Base-by-base conservation (phyloP, 2,113 vertebrate species). In the Grus americana region DNA sequence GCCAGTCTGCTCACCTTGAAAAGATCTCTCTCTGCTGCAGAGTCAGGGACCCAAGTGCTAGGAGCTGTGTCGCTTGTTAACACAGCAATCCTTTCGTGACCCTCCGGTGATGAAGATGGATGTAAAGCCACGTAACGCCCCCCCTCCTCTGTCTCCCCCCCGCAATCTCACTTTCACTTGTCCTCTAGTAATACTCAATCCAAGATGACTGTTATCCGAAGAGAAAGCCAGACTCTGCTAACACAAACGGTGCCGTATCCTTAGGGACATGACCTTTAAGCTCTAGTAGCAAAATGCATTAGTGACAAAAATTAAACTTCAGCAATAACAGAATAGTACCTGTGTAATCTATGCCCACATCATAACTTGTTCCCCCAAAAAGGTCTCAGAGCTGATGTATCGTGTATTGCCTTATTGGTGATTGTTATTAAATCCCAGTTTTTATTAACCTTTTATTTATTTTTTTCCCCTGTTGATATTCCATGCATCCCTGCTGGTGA, bases 1-100 rank as follows among this genome's bases (percentile, higher is more conserved):
- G 67, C 57, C 63, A 66, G 52, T 32, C 46, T 62, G 57, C 89
- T 97, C 94, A 95, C 95, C 97, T 97, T 97, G 96, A 90, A 94
- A 95, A 95, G 81, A 52, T 86, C 50, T 49, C 52, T 68, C 80
- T 62, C 36, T 71, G 73, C 81, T 46, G 52, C 86, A 75, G 83
- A 14, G 0, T 29, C 61, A 67, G 79, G 88, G 92, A 90, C 91
- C 71, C 0, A 2, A 59, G 57, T 34, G 68, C 92, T 62, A 6
- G 44, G 80, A 93, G 84, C 92, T 54, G 58, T 61, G 70, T 54
- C 82, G 81, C 92, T 92, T 95, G 89, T 91, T 92, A 94, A 88
- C 79, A 58, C 79, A 73, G 81, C 83, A 57, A 75, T 92, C 79
- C 66, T 74, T 94, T 80, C 1, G 1, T 88, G 93, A 89, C 86